Percentiles rank a stretch among this genome's conserved stretches.
Evolutionary conservation across 2,113 vertebrate species (phyloP).

Genomic region (Ctenodactylus gundi): DNA sequence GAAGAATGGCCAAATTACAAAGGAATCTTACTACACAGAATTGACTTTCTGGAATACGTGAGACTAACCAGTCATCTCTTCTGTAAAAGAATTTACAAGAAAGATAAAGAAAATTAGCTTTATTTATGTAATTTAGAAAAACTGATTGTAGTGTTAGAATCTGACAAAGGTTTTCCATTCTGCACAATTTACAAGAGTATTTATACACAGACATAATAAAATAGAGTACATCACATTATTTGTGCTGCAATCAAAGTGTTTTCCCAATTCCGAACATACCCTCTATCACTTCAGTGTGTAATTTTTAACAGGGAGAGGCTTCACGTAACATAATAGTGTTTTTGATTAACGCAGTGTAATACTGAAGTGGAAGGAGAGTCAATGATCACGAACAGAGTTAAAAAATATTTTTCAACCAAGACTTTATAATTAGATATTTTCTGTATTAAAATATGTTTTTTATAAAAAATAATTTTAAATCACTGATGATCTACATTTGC

Average conservation of each 20-base stretch:
- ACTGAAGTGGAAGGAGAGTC: constrained; percentile 71
- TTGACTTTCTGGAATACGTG: constrained; percentile 19
- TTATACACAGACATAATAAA: constrained; percentile 88
- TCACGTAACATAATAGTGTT: constrained; percentile 69
- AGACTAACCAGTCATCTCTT: not conserved
- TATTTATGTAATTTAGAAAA: constrained; percentile 90
- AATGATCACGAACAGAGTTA: constrained; percentile 62
- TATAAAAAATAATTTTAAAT: constrained; percentile 74
- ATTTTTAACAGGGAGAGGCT: constrained; percentile 70
- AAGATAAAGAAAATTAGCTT: constrained; percentile 87
- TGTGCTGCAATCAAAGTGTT: constrained; percentile 74
- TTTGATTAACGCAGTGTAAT: constrained; percentile 74
- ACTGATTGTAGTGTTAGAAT: constrained; percentile 81
- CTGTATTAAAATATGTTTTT: constrained; percentile 82
- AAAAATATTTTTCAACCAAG: constrained; percentile 79
- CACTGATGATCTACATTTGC: constrained; percentile 55
- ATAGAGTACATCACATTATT: constrained; percentile 83
- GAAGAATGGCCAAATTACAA: constrained; percentile 10
- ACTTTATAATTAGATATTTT: constrained; percentile 70
- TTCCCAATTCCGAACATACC: constrained; percentile 72
- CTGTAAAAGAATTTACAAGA: constrained; percentile 66
- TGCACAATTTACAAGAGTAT: constrained; percentile 87
- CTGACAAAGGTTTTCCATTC: constrained; percentile 83
- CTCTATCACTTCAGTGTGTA: constrained; percentile 38
- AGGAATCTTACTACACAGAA: not conserved